Evolutionary conservation across 2,797 vertebrate species (phyloP).

Genomic region (Myotis vivesi): DNA sequence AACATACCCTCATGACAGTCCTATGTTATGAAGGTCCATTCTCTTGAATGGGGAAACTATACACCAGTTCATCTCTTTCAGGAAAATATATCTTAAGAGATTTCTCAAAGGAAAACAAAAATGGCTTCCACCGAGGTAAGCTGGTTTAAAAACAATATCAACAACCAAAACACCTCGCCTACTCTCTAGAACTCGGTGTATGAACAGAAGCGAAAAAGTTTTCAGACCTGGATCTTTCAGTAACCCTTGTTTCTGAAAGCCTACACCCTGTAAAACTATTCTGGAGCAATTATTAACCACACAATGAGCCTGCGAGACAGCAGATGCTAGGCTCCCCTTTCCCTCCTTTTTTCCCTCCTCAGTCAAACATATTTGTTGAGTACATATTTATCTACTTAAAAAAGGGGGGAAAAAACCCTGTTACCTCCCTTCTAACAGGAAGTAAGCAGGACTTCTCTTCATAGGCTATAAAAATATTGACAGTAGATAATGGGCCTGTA

Average conservation of each 20-base stretch:
- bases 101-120: constrained; percentile 7
- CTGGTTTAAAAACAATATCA: background rate
- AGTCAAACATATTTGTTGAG: constrained; percentile 76
- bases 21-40: background rate
- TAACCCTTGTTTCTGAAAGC: constrained; percentile 47
- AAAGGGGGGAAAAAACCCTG: constrained; percentile 24
- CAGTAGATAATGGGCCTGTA: constrained; percentile 83
- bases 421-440: constrained; percentile 76
- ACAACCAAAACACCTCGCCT: background rate
- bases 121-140: background rate
- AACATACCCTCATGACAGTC: background rate
- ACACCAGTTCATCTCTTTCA: background rate
- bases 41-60: background rate
- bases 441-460: constrained; percentile 74
- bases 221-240: constrained; percentile 25
- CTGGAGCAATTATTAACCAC: constrained; percentile 74
- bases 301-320: constrained; percentile 53
- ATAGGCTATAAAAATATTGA: constrained; percentile 84
- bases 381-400: constrained; percentile 82
- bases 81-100: background rate
- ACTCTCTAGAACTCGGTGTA: background rate
- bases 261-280: constrained; percentile 78
- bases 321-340: constrained; percentile 73
- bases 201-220: background rate
- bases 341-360: constrained; percentile 60